Evolutionary conservation across 2,797 vertebrate species (phyloP).

Genomic region (Mus minutoides): DNA sequence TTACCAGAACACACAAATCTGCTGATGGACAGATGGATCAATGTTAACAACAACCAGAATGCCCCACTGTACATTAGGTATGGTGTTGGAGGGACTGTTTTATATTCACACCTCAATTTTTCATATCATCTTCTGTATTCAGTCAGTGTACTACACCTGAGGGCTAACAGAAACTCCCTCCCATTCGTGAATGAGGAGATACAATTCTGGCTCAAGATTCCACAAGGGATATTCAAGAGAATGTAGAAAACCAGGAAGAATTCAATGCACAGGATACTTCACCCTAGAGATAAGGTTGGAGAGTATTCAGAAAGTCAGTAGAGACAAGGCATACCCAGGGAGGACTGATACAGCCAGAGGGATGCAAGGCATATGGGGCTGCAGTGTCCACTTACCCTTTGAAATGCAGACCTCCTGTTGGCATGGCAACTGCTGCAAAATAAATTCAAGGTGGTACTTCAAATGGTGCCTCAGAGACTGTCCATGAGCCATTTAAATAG

Average conservation of each 20-base stretch:
- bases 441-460: conserved; percentile 77
- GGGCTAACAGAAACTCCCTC: no score
- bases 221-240: not conserved
- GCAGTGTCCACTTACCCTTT: conserved; percentile 63
- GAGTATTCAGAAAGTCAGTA: no score
- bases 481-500: conserved; percentile 73
- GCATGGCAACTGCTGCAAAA: conserved; percentile 76
- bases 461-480: conserved; percentile 54
- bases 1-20: not conserved
- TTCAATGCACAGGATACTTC: not conserved
- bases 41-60: not conserved
- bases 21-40: not conserved
- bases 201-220: not conserved
- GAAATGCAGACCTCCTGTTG: conserved; percentile 69
- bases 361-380: not conserved
- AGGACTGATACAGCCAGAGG: not conserved
- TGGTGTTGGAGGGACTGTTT: not conserved
- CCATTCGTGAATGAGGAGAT: not conserved
- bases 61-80: not conserved
- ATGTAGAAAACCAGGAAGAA: not conserved
- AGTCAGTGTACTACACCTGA: not conserved
- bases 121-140: not conserved
- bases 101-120: not conserved
- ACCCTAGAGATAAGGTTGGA: not conserved
- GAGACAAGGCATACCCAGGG: not conserved